phyloP scores from a whole-genome alignment of 1,140 invertebrate species.

The Thalassaphorura encarpata region DNA sequence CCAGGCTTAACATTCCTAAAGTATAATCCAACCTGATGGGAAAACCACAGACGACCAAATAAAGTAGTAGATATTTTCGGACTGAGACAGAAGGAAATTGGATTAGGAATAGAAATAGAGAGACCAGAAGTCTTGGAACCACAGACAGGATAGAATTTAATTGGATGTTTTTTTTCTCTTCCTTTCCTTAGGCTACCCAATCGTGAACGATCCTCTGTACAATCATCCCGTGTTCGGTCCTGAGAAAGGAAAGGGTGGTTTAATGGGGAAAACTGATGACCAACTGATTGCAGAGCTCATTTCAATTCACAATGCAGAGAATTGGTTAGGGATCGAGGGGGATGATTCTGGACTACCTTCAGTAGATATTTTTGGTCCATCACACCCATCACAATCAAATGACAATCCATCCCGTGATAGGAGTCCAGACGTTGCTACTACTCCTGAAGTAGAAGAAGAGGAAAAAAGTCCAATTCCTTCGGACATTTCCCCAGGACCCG shows the following conservation, averaged over 20 bases:
- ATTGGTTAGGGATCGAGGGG: slow-evolving; percentile 83
- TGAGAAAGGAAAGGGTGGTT: slow-evolving; percentile 80
- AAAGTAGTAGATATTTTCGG: too few species aligned
- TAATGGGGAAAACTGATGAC: slow-evolving; percentile 82
- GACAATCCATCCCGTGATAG: slow-evolving; percentile 6
- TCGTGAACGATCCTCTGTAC: slow-evolving; percentile 93
- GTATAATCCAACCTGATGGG: too few species aligned
- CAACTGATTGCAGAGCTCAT: slow-evolving; percentile 81
- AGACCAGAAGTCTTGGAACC: background rate
- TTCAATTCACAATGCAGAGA: slow-evolving; percentile 83
- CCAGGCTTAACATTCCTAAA: too few species aligned
- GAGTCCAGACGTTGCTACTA: background rate
- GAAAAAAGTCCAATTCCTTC: background rate
- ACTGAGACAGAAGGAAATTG: too few species aligned
- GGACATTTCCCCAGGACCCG: background rate
- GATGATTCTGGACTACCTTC: slow-evolving; percentile 40
- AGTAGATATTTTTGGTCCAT: slow-evolving; percentile 29
- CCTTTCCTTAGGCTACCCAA: slow-evolving; percentile 76
- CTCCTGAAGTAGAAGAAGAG: background rate
- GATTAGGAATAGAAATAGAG: background rate
- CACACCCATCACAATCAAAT: slow-evolving; percentile 1
- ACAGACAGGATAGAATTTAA: background rate
- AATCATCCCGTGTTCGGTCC: slow-evolving; percentile 86
- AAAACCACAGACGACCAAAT: too few species aligned
- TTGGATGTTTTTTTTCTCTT: slow-evolving; percentile 1